Percentiles rank a stretch among this genome's conserved stretches.
phyloP scores from a whole-genome alignment of 1,140 invertebrate genomes.

The Rhizoglyphus robini region DNA sequence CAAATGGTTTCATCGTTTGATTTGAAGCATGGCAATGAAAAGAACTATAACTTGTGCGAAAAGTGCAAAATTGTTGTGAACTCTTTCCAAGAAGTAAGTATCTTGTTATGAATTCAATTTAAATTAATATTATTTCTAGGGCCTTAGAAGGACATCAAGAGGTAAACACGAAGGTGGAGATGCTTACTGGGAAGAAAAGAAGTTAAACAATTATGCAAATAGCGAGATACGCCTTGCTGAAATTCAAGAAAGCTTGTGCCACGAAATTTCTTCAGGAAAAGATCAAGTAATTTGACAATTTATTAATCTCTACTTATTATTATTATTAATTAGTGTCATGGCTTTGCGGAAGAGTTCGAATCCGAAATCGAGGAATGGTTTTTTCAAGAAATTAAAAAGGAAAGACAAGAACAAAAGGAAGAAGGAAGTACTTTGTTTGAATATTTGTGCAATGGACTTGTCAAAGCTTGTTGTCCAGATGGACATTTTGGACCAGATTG shows the following conservation, averaged over 20 bases:
- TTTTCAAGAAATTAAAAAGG: conserved; percentile 35
- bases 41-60: background rate
- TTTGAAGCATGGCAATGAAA: background rate
- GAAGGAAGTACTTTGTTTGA: conserved; percentile 14
- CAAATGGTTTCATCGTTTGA: background rate
- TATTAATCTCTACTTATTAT: background rate
- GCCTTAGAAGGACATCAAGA: conserved; percentile 65
- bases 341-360: conserved; percentile 66
- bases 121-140: conserved; percentile 39
- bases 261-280: conserved; percentile 51
- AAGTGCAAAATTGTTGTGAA: conserved; percentile 6
- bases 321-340: conserved; percentile 51
- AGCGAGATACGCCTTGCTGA: conserved; percentile 79
- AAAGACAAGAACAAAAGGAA: background rate
- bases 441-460: conserved; percentile 60
- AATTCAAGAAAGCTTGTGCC: conserved; percentile 71
- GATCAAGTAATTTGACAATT: conserved; percentile 38
- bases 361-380: conserved; percentile 75
- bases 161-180: conserved; percentile 92
- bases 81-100: conserved; percentile 13
- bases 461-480: conserved; percentile 70
- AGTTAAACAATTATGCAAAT: conserved; percentile 65
- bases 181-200: conserved; percentile 90
- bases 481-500: conserved; percentile 75
- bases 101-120: background rate